Base-by-base conservation (phyloP, 1,140 invertebrate species). In the Monomorium pharaonis region DNA sequence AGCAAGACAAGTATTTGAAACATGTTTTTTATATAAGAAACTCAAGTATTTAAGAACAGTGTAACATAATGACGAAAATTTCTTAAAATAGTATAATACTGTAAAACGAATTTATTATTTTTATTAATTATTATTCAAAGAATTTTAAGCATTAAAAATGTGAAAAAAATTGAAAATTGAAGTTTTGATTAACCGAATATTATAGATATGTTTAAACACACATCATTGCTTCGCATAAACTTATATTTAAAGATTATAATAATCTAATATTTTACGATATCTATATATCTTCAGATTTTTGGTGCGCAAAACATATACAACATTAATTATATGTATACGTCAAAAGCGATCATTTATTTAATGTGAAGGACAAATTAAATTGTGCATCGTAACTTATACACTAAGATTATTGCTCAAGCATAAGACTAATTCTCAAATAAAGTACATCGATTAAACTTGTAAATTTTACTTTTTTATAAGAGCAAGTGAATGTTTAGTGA, bases 401-500 rank as follows among this genome's bases (percentile, higher is more conserved):
- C 47, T 75, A 86, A 47, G 63, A 80, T 33, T 33, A 56, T 87
- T 87, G 86, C 74, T 87, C 84, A 86, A 86, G 24, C 18, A 21
- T 60, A 86, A 44, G 14, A 54, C 81, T 86, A 51, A 81, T 58
- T 88, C 33, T 81, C 30, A 12, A 24, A 63, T 37, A n/a, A n/a
- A n/a, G 2, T 70, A 69, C 33, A 80, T 62, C 42, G 44, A 85
- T 44, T 24, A 16, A 14, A 33, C 47, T 44, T 87, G 65, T 78
- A 75, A 83, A 44, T 49, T 75, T 87, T 74, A 88, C 62, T 84
- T 84, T 87, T 87, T 62, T 84, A 88, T 84, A 51, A 44, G 51
- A 51, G 12, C 27, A 83, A 87, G 83, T 76, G 84, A 87, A 72
- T 76, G 47, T 87, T 80, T 63, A 75, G 49, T 21, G 67, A 86